phyloP scores from a whole-genome alignment of 2,797 vertebrate species.

The Gambelia wislizenii region DNA sequence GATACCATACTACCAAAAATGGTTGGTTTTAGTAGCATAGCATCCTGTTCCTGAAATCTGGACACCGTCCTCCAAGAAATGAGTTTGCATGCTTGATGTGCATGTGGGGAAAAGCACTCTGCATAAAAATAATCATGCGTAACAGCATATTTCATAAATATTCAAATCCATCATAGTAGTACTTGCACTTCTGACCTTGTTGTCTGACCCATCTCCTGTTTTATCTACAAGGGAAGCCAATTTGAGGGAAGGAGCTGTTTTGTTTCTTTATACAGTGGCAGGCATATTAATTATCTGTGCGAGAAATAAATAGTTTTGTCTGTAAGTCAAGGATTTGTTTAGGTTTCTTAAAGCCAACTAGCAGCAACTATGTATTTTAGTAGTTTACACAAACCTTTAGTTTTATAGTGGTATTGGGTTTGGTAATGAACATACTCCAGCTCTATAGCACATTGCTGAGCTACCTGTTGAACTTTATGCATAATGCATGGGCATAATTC shows the following conservation, averaged over 20 bases:
- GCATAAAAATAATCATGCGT: background rate
- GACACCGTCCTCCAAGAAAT: background rate
- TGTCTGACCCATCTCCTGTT: background rate
- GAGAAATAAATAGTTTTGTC: background rate
- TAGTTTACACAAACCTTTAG: slow-evolving; percentile 37
- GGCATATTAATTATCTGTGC: background rate
- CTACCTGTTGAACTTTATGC: background rate
- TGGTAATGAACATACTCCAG: slow-evolving; percentile 41
- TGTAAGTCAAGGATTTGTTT: background rate
- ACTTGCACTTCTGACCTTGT: background rate
- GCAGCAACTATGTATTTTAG: background rate
- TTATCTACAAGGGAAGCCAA: background rate
- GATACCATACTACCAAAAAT: background rate
- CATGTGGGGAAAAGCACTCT: background rate
- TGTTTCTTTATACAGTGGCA: background rate
- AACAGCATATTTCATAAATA: background rate
- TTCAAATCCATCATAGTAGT: background rate
- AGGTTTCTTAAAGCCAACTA: background rate
- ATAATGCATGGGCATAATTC: background rate
- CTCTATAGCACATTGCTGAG: slow-evolving; percentile 43
- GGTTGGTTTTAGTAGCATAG: background rate
- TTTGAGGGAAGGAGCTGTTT: background rate
- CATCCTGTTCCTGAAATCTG: background rate
- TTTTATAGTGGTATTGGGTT: slow-evolving; percentile 53
- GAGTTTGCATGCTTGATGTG: background rate